Percentiles rank a stretch among this genome's conserved stretches.
Evolutionary conservation across 2,888 invertebrate species (phyloP).

Genomic region (Tetheella fluctuosa): DNA sequence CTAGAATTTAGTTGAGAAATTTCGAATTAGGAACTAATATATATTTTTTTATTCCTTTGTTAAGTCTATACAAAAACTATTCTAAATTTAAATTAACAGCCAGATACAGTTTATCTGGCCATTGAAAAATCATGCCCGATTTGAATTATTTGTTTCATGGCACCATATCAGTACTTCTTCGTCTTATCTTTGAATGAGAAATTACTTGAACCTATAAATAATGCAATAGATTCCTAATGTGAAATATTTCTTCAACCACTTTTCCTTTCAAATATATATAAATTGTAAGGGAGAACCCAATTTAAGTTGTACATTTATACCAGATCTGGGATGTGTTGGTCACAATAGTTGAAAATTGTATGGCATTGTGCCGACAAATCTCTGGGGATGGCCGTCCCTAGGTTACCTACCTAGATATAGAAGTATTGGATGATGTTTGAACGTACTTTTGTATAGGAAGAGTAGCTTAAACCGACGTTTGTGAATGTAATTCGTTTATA

Average conservation of each 20-base stretch:
- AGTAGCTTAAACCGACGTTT: not conserved
- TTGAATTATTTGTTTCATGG: no score
- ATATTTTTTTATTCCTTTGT: no score
- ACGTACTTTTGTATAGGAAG: not conserved
- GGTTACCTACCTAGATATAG: not conserved
- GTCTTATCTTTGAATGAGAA: no score
- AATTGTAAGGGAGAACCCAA: conserved; percentile 41
- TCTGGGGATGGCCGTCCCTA: conserved; percentile 40
- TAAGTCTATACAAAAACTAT: no score
- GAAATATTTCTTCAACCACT: not conserved
- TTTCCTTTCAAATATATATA: conserved; percentile 3
- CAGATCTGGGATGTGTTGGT: conserved; percentile 36
- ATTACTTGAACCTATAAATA: not conserved
- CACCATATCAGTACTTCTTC: no score
- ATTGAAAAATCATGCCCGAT: no score
- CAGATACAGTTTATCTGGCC: no score
- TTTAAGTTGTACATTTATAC: conserved; percentile 58
- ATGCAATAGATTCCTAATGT: not conserved
- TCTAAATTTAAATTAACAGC: no score
- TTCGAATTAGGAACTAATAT: no score
- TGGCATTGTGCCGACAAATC: conserved; percentile 51
- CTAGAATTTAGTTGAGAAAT: not conserved
- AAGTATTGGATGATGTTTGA: not conserved
- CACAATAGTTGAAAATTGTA: conserved; percentile 65
- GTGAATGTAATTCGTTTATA: not conserved